Percentiles rank a stretch among this genome's conserved stretches.
These are phyloP conservation scores for Rhynchophorus ferrugineus DNA, from an alignment of 1,140 invertebrate genomes.

Conservation along the genomic window DNA sequence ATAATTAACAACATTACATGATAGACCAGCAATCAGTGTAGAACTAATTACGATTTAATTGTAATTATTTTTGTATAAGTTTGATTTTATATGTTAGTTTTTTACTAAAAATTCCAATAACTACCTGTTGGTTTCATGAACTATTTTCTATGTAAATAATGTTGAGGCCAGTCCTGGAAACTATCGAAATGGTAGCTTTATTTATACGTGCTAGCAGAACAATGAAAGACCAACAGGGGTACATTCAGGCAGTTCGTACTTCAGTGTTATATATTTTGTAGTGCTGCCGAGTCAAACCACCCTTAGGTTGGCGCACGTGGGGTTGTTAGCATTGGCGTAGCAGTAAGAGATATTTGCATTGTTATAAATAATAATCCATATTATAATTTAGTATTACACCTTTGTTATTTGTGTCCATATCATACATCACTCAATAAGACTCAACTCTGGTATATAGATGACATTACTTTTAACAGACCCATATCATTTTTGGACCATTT, in stretches of 20 bases:
- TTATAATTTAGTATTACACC: too few species aligned
- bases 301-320: conserved; percentile 2
- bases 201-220: conserved; percentile 21
- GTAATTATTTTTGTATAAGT: not conserved
- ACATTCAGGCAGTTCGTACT: conserved; percentile 20
- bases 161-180: conserved; percentile 10
- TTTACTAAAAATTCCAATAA: not conserved
- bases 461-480: too few species aligned
- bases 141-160: not conserved
- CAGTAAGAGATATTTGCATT: too few species aligned
- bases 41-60: not conserved
- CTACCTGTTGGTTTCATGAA: not conserved
- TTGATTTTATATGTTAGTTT: not conserved
- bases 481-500: too few species aligned
- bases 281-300: conserved; percentile 23
- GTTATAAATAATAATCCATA: too few species aligned
- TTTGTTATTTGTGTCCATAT: too few species aligned
- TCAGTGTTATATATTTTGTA: conserved; percentile 30
- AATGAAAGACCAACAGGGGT: conserved; percentile 19
- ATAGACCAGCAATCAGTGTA: too few species aligned
- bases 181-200: conserved; percentile 22
- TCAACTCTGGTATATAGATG: too few species aligned
- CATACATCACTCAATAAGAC: too few species aligned
- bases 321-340: conserved; percentile 8
- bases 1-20: too few species aligned